These are phyloP conservation scores for Leptura quadrifasciata DNA, from an alignment of 2,888 invertebrate species.

Conservation along the genomic window DNA sequence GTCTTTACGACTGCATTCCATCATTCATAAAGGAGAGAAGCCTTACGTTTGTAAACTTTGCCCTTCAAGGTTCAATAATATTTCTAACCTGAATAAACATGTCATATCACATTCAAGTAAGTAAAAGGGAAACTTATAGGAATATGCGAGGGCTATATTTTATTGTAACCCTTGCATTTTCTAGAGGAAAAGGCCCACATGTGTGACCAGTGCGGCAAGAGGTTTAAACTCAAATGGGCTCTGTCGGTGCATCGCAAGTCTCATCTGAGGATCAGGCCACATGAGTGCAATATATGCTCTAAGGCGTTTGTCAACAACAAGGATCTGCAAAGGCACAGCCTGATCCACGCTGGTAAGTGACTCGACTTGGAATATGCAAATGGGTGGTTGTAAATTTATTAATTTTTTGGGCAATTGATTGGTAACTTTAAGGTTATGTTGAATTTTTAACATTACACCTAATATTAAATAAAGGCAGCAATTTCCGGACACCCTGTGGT, in stretches of 20 bases:
- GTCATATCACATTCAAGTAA: conserved; percentile 77
- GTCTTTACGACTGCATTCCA: conserved; percentile 78
- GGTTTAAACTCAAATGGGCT: conserved; percentile 78
- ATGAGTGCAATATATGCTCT: conserved; percentile 80
- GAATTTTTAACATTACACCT: no score
- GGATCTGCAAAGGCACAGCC: conserved; percentile 82
- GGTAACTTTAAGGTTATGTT: no score
- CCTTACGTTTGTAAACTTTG: conserved; percentile 80
- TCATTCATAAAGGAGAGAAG: conserved; percentile 79
- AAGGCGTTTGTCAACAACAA: conserved; percentile 82
- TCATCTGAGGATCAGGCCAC: conserved; percentile 76
- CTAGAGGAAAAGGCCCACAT: conserved; percentile 76
- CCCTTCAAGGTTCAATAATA: conserved; percentile 77
- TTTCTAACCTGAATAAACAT: conserved; percentile 83
- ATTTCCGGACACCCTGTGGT: no score
- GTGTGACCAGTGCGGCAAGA: conserved; percentile 79
- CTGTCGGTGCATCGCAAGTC: conserved; percentile 76
- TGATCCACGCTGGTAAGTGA: conserved; percentile 80
- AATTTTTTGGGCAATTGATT: no score
- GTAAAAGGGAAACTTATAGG: conserved; percentile 39
- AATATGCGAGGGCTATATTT: neutral
- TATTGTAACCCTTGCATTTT: conserved; percentile 53
- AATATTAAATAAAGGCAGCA: no score
- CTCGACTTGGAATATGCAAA: no score
- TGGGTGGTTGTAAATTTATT: no score